phyloP scores from a whole-genome alignment of 30 jellyfish, hydroid and myxozoan genomes.

The Hydractinia echinata region DNA sequence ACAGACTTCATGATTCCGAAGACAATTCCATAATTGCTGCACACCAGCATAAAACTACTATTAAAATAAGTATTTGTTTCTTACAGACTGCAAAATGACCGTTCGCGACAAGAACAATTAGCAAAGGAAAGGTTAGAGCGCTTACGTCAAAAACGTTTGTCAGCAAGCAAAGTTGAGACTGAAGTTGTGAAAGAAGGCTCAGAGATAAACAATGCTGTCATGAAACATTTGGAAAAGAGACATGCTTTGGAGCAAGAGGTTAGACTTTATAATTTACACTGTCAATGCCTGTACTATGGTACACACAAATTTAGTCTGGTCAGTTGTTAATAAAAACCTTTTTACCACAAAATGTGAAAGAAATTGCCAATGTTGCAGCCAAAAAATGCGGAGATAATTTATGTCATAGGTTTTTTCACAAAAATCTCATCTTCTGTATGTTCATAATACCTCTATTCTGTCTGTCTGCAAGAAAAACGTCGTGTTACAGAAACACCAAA shows the following conservation, averaged over 20 bases:
- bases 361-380: no score
- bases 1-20: no score
- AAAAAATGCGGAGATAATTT: no score
- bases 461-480: no score
- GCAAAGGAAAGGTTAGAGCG: slow-evolving; percentile 83
- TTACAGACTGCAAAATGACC: slow-evolving; percentile 59
- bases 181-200: slow-evolving; percentile 27
- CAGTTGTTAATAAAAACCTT: no score
- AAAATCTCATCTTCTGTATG: no score
- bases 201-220: slow-evolving; percentile 34
- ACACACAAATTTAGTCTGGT: no score
- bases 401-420: no score
- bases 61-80: neutral
- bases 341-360: no score
- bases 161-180: slow-evolving; percentile 27
- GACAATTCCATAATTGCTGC: neutral
- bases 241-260: slow-evolving; percentile 81
- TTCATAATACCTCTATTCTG: no score
- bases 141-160: slow-evolving; percentile 43
- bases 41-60: neutral
- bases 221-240: slow-evolving; percentile 56
- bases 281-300: no score
- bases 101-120: slow-evolving; percentile 81
- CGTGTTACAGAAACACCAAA: no score
- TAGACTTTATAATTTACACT: neutral